Evolutionary conservation across 1,140 invertebrate species (phyloP).

Genomic region (Lordiphosa clarofinis): DNA sequence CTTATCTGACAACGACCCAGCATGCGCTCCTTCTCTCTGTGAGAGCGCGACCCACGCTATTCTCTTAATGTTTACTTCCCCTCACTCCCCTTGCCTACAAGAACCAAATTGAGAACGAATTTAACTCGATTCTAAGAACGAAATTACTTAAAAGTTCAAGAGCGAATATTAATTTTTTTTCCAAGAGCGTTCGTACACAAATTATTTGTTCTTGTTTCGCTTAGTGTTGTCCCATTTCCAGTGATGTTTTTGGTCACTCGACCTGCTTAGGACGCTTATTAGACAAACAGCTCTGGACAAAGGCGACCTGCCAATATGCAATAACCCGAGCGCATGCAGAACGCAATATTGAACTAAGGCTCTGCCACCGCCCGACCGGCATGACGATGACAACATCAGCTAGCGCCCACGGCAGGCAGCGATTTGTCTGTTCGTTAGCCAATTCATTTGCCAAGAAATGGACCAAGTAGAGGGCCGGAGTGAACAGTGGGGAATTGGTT

Average conservation of each 20-base stretch:
- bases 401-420: slow-evolving; percentile 15
- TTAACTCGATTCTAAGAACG: too few relatives aligned
- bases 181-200: too few relatives aligned
- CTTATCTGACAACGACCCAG: too few relatives aligned
- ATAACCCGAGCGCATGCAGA: slow-evolving; percentile 9
- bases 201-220: too few relatives aligned
- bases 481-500: slow-evolving; percentile 1
- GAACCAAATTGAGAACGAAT: too few relatives aligned
- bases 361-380: not conserved
- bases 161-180: too few relatives aligned
- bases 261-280: slow-evolving; percentile 65
- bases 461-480: not conserved
- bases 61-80: too few relatives aligned
- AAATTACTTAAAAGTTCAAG: too few relatives aligned
- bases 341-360: slow-evolving; percentile 29
- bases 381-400: slow-evolving; percentile 24
- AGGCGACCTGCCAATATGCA: slow-evolving; percentile 29
- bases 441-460: slow-evolving; percentile 53
- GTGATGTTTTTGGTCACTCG: slow-evolving; percentile 40
- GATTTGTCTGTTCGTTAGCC: slow-evolving; percentile 48
- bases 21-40: too few relatives aligned
- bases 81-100: too few relatives aligned
- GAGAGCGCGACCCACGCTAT: too few relatives aligned
- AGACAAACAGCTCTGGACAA: slow-evolving; percentile 37
- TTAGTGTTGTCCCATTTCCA: slow-evolving; percentile 14